A percentile compares a stretch with the other conserved stretches of the same genome.
These are phyloP conservation scores for Nannospalax galili DNA, from an alignment of 2,113 vertebrate species.

Conservation along the genomic window DNA sequence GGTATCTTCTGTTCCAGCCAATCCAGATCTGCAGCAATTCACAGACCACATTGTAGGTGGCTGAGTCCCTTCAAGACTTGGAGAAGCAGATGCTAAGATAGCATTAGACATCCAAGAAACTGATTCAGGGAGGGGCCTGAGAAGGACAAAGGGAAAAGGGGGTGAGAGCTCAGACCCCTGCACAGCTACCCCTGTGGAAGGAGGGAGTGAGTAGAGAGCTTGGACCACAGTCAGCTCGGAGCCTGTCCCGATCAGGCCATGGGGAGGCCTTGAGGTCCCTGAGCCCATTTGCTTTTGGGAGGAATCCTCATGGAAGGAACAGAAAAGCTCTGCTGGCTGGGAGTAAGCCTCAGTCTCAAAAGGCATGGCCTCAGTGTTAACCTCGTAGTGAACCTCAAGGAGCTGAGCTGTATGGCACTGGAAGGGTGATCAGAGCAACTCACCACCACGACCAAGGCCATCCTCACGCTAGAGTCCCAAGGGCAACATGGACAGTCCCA, in stretches of 20 bases:
- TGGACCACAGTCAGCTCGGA: neutral
- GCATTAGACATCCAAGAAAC: neutral
- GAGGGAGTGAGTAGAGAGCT: neutral
- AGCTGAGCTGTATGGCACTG: neutral
- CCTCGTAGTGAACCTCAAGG: neutral
- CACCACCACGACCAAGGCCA: neutral
- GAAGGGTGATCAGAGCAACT: neutral
- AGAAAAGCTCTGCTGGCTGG: neutral
- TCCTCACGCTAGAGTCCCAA: neutral
- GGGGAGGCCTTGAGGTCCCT: neutral
- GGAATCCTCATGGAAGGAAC: neutral
- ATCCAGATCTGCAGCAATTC: too few relatives aligned
- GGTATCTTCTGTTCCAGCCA: neutral
- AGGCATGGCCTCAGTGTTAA: neutral
- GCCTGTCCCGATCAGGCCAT: fast-evolving
- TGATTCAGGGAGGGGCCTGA: neutral
- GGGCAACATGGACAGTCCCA: too few relatives aligned
- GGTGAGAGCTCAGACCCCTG: neutral
- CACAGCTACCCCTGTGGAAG: neutral
- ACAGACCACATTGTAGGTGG: fast-evolving
- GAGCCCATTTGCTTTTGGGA: neutral
- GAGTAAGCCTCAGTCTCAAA: neutral
- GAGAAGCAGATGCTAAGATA: neutral
- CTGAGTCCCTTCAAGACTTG: neutral
- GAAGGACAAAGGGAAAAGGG: neutral